These are phyloP conservation scores for Gymnothorax reevesii DNA, from an alignment of 2,797 vertebrate species.

Conservation along the genomic window DNA sequence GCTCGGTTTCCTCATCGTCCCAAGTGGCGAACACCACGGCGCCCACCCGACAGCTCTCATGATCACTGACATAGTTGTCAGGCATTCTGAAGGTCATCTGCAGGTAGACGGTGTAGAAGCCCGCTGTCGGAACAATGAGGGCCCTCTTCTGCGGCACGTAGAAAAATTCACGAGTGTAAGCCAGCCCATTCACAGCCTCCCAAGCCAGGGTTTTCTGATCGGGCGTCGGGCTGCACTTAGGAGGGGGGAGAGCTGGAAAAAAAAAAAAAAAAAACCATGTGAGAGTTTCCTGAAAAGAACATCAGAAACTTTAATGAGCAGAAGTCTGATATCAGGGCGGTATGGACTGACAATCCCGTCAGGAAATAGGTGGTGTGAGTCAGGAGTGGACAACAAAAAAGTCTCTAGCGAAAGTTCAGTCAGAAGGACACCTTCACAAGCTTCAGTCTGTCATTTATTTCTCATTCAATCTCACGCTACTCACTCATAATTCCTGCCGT, in stretches of 20 bases:
- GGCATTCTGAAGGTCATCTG: constrained; percentile 30
- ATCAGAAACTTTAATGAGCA: neutral
- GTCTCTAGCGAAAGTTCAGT: too few relatives aligned
- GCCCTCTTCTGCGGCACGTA: neutral
- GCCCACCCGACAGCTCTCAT: neutral
- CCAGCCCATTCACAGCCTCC: neutral
- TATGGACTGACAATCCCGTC: neutral
- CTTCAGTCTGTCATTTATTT: too few relatives aligned
- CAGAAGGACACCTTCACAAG: too few relatives aligned
- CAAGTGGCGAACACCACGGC: neutral
- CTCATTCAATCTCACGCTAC: too few relatives aligned
- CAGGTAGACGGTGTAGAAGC: constrained; percentile 25
- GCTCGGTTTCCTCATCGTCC: neutral
- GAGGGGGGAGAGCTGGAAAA: neutral
- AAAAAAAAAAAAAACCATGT: neutral
- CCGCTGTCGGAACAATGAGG: neutral
- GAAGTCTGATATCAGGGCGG: neutral
- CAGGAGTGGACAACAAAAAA: too few relatives aligned
- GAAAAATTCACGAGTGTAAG: neutral
- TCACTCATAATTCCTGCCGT: too few relatives aligned
- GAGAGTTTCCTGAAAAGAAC: neutral
- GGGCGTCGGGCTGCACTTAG: neutral
- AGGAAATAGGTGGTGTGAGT: too few relatives aligned
- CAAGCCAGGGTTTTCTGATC: neutral
- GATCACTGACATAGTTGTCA: neutral